Conservation (phyloP, 2,113 vertebrate species). For the Saccopteryx bilineata region DNA sequence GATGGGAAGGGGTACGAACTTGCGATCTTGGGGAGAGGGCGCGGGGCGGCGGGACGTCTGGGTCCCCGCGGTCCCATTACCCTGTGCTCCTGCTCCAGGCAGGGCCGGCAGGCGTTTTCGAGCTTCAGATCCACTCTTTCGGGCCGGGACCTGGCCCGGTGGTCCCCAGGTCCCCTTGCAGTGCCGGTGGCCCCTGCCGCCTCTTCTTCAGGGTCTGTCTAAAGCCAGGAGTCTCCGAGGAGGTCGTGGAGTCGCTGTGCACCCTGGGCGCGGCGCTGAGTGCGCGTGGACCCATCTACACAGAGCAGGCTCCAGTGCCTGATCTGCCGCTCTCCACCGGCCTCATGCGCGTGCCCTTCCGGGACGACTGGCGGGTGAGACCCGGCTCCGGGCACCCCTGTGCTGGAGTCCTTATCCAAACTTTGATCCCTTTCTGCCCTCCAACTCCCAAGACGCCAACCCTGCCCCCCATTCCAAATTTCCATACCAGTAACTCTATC, state of each 20-base stretch:
- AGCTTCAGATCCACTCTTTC: slow-evolving; percentile 93
- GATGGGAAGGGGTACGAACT: background rate
- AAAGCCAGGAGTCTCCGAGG: slow-evolving; percentile 90
- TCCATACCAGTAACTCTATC: background rate
- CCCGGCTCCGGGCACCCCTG: background rate
- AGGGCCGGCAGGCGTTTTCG: slow-evolving; percentile 90
- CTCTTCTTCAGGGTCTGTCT: slow-evolving; percentile 94
- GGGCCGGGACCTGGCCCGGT: slow-evolving; percentile 51
- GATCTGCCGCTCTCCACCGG: slow-evolving; percentile 86
- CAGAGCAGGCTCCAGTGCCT: slow-evolving; percentile 80
- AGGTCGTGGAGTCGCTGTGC: slow-evolving; percentile 90
- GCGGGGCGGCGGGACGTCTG: background rate
- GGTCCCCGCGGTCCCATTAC: background rate
- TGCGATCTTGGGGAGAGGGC: background rate
- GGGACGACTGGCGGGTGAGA: slow-evolving; percentile 94
- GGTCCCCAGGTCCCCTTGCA: slow-evolving; percentile 65
- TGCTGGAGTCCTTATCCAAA: too few species aligned
- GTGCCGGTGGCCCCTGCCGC: slow-evolving; percentile 84
- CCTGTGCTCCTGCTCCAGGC: slow-evolving; percentile 80
- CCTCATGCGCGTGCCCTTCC: slow-evolving; percentile 90
- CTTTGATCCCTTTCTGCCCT: background rate
- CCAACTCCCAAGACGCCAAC: background rate
- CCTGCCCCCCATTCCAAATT: background rate
- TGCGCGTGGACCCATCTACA: slow-evolving; percentile 84
- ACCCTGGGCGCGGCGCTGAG: slow-evolving; percentile 91